Conservation (phyloP, 2,888 invertebrate genomes). For the Tetrapedia diversipes region DNA sequence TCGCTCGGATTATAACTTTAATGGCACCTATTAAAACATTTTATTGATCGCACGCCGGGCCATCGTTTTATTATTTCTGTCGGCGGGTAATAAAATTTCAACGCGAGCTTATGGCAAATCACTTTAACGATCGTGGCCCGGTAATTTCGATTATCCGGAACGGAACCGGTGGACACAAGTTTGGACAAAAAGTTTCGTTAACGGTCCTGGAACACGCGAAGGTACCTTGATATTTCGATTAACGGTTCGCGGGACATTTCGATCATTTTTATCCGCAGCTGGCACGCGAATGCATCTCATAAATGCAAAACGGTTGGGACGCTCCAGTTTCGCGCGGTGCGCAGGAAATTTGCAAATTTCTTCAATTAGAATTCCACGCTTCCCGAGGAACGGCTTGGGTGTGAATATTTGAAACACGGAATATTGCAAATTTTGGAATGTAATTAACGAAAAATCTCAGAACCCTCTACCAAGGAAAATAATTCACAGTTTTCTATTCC, state of each 20-base stretch:
- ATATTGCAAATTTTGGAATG: neutral
- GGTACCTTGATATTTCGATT: too few relatives aligned
- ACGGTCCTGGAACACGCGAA: too few relatives aligned
- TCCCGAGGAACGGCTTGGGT: neutral
- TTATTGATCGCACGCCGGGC: slow-evolving; percentile 3
- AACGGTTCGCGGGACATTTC: too few relatives aligned
- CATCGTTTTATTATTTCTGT: slow-evolving; percentile 22
- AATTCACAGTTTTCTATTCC: too few relatives aligned
- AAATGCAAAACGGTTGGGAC: neutral
- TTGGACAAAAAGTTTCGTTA: too few relatives aligned
- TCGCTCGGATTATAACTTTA: slow-evolving; percentile 5
- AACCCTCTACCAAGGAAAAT: neutral
- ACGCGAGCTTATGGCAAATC: slow-evolving; percentile 6
- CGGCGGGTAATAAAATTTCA: slow-evolving; percentile 23
- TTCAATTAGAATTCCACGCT: neutral
- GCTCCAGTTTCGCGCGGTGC: neutral
- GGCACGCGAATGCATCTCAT: neutral
- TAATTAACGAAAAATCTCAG: neutral
- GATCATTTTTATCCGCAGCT: neutral
- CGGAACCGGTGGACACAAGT: too few relatives aligned
- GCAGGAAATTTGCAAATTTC: neutral
- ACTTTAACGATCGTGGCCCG: neutral
- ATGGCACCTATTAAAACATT: slow-evolving; percentile 19
- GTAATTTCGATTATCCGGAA: neutral
- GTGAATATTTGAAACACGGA: neutral